Evolutionary conservation across 2,888 invertebrate genomes (phyloP), one percentile per base, ranked within the genome.

Genomic region (Holacanthella duospinosa): DNA sequence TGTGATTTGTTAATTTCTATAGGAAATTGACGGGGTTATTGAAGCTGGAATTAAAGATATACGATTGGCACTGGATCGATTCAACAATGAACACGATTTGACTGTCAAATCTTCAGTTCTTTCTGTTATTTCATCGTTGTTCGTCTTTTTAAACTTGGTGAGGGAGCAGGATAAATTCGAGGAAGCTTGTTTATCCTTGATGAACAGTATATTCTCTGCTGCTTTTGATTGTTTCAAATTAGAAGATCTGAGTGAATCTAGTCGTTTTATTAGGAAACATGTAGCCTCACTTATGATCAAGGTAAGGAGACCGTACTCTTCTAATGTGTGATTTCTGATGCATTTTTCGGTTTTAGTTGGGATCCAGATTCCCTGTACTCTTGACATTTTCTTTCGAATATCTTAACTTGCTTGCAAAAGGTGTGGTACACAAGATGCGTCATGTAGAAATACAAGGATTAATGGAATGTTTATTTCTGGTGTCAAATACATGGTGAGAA

Each of bases 91-190:
- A 65, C 59, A 58, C 43, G 56, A 63, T 27, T 55, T 71, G 26
- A 65, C 66, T 43, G 24, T 68, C 1, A 72, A 72, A 43, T 72
- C 72, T 12, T 61, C 64, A 25, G 67, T 71, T 27, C 61, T 72
- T 1, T 72, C 72, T 1, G 66, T 65, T 19, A 68, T 72, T 2
- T 72, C 72, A 2, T 68, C 70, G 1, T 48, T 72, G 0, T 72
- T 72, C 60, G 67, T 65, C 9, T 72, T 72, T 53, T 58, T 72
- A 1, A 56, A 65, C 0, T 60, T 72, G 44, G 64, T 66, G 1
- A 67, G 68, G 27, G 60, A 65, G 58, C 56, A 55, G 43, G 59
- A 60, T 16, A 56, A 63, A 16, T 70, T 72, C 61, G 59, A 56
- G 1, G 65, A 65, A 1, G 54, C 61, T 1, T 66, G 66, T 55